A percentile compares a stretch with the other conserved stretches of the same genome.
phyloP scores from a whole-genome alignment of 2,113 vertebrate genomes.

The Odontophorus gujanensis region DNA sequence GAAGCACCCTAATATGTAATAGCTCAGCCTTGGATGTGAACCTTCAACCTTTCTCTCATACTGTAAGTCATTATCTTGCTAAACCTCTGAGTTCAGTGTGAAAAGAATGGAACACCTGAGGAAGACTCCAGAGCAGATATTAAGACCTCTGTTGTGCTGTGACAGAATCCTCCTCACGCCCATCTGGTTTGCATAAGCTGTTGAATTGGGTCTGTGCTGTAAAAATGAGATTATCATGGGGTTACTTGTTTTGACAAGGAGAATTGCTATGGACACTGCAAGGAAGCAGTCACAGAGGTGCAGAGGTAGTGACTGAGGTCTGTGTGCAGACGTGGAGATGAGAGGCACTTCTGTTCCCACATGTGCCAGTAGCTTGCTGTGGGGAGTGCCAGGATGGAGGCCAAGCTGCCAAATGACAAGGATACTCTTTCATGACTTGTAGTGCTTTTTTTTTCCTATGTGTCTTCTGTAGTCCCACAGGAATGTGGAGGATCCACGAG shows the following conservation, averaged over 20 bases:
- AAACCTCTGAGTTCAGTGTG: background rate
- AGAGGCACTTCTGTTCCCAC: constrained; percentile 14
- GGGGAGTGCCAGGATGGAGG: background rate
- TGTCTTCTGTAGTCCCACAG: background rate
- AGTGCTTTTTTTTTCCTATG: background rate
- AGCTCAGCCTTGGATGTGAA: background rate
- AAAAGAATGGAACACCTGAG: background rate
- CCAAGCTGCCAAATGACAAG: constrained; percentile 10
- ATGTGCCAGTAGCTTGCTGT: background rate
- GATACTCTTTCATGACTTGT: background rate
- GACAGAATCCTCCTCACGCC: background rate
- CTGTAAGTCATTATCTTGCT: background rate
- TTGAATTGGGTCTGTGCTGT: constrained; percentile 16
- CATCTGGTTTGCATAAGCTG: background rate
- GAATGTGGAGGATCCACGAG: background rate
- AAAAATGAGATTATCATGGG: background rate
- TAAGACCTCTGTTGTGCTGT: background rate
- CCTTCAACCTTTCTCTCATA: background rate
- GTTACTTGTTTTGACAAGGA: constrained; percentile 19
- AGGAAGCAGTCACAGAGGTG: background rate
- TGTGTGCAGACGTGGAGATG: background rate
- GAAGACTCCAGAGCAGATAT: background rate
- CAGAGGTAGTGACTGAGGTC: background rate
- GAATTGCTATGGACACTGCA: background rate
- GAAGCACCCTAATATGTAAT: background rate